Conservation (phyloP, 2,113 vertebrate genomes). For the Orientallactaga bullata region DNA sequence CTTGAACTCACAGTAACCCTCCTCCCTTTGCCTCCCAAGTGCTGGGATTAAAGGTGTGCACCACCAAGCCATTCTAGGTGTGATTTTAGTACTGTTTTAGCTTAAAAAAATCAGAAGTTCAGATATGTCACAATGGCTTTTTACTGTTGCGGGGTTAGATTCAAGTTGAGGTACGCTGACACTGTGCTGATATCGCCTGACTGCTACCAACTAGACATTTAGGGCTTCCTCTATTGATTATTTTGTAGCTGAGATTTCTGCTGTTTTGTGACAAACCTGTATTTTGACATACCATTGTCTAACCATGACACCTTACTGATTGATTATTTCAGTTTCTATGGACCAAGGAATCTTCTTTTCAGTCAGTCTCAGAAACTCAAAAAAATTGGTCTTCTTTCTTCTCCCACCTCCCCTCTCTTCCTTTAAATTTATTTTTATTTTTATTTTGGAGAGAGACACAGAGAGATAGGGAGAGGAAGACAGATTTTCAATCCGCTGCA, state of each 20-base stretch:
- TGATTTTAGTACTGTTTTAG: neutral
- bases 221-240: neutral
- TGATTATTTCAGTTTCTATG: neutral
- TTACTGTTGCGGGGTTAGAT: neutral
- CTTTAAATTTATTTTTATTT: too few species aligned
- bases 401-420: too few species aligned
- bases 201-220: too few species aligned
- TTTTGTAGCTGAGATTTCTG: neutral
- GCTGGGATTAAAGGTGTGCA: too few species aligned
- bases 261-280: neutral
- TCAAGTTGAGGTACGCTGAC: neutral
- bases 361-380: neutral
- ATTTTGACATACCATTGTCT: neutral
- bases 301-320: neutral
- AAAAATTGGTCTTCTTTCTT: neutral
- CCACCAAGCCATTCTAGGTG: too few species aligned
- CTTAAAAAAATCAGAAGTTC: neutral
- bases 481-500: too few species aligned
- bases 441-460: too few species aligned
- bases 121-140: neutral
- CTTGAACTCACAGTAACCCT: too few species aligned
- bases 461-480: too few species aligned
- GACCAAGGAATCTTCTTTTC: neutral
- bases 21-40: too few species aligned
- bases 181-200: too few species aligned